Base-by-base conservation (phyloP, 2,888 invertebrate genomes). In the Stomorhina lunata region DNA sequence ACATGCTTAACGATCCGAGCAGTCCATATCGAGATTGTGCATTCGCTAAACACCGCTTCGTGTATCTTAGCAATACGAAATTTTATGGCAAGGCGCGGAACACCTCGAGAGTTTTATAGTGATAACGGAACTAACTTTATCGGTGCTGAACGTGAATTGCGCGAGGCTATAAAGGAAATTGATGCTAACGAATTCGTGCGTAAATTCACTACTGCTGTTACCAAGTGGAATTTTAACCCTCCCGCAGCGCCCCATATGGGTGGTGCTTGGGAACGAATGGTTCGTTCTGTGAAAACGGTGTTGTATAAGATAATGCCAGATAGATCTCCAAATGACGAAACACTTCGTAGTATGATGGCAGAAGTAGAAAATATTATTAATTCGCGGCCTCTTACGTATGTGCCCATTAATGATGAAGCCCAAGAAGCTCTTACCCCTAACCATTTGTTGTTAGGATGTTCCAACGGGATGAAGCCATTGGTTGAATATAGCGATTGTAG, bases 121-220 rank as follows among this genome's bases (percentile, higher is more conserved):
- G 65, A 65, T 27, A 65, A 65, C 15, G 65, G 48, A 29, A 77
- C 77, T 5, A 61, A 77, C 43, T 78, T 78, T 22, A 45, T 63
- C 12, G 78, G 83, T 9, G 80, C 81, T 7, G 80, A 80, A 12
- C 55, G 75, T 4, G 75, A 84, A 29, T 22, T 83, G 17, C 71
- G 71, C 9, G 63, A 78, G 57, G 55, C 65, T 65, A 17, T 68
- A 15, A 55, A 71, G 15, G 73, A 73, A 12, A 4, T 57, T 32
- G 34, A 57, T 29, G 12, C 20, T n/a, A 32, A 59, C 22, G 45
- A 71, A 27, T 71, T 59, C 15, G 29, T 71, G 27, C 40, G 27
- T 25, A 22, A n/a, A 25, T 61, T 61, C 9, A 43, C 43, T 2
- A 61, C 61, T 27, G 40, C 69, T 15, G 43, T 43, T 22, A 61